Base-by-base conservation (phyloP, 37 sponge, comb jelly and placozoan genomes). In the Crambe crambe region DNA sequence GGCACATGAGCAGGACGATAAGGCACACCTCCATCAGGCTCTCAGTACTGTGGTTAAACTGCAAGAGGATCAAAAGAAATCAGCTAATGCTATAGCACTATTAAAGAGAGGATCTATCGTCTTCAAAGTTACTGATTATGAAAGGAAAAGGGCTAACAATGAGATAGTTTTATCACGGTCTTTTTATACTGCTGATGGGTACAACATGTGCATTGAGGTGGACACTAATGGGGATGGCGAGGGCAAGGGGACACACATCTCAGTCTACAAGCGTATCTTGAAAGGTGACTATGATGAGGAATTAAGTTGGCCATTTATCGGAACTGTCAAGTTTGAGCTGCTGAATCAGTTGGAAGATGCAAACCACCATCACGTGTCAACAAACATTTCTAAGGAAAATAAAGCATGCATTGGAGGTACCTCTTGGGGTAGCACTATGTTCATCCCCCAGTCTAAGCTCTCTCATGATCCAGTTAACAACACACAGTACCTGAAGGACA, bases 201-300 rank as follows among this genome's bases (percentile, higher is more conserved):
- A 81, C 74, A 72, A 73, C 37, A 59, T 81, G 64, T 72, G 74
- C 42, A 34, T 81, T 26, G 26, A 37, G n/a, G 74, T 81, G 2
- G 2, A 62, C 10, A 37, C 82, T 6, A 61, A 61, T 73, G 82
- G 82, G 2, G 0, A 62, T 40, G 74, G 74, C 30, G 27, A 58
- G 29, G 65, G 74, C 20, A 73, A 81, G 25, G 82, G 74, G 23
- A 81, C 82, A 38, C 82, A 81, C 41, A 65, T 81, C 17, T 81
- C 73, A 39, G 74, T 81, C 38, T 72, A 37, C 37, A 21, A 10
- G 20, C 35, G 26, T 12, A 32, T 62, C 26, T 56, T 81, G 64
- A 58, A 41, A 39, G 82, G 82, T 63, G 63, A 59, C 32, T 37
- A 81, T 40, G 74, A 81, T 58, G 60, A 56, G 41, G 30, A 69